A percentile compares a stretch with the other conserved stretches of the same genome.
phyloP scores from a whole-genome alignment of 2,797 vertebrate genomes.

The Cossypha caffra region DNA sequence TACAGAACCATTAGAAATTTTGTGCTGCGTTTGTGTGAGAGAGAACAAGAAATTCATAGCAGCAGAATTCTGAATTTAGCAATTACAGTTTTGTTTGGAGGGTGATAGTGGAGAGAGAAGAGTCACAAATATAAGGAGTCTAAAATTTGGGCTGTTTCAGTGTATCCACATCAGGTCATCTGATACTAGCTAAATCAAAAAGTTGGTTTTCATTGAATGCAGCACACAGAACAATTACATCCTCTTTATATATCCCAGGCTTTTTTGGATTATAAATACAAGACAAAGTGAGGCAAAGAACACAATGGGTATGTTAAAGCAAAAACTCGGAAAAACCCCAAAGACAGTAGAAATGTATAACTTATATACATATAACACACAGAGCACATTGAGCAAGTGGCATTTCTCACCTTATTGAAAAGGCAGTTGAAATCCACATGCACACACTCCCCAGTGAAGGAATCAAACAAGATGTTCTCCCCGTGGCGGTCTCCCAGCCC shows the following conservation, averaged over 20 bases:
- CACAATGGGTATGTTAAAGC: neutral
- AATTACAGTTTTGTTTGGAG: neutral
- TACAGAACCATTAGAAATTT: neutral
- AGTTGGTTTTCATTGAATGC: neutral
- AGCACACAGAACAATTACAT: neutral
- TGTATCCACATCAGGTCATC: neutral
- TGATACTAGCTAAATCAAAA: neutral
- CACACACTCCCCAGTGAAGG: slow-evolving; percentile 94
- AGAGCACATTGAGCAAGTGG: neutral
- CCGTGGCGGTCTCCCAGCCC: slow-evolving; percentile 96
- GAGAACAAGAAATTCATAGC: neutral
- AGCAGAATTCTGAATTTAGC: neutral
- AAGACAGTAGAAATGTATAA: neutral
- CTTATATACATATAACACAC: neutral
- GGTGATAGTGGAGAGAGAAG: neutral
- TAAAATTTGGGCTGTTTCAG: neutral
- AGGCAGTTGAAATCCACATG: slow-evolving; percentile 99
- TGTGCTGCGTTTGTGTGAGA: neutral
- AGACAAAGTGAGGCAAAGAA: neutral
- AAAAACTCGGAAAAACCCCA: fast-evolving
- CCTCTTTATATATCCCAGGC: neutral
- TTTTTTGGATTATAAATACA: neutral
- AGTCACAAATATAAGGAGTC: neutral
- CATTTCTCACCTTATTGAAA: slow-evolving; percentile 91
- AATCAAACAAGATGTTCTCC: slow-evolving; percentile 97